These are phyloP conservation scores for Cuniculus paca DNA, from an alignment of 2,797 vertebrate genomes.

Conservation along the genomic window DNA sequence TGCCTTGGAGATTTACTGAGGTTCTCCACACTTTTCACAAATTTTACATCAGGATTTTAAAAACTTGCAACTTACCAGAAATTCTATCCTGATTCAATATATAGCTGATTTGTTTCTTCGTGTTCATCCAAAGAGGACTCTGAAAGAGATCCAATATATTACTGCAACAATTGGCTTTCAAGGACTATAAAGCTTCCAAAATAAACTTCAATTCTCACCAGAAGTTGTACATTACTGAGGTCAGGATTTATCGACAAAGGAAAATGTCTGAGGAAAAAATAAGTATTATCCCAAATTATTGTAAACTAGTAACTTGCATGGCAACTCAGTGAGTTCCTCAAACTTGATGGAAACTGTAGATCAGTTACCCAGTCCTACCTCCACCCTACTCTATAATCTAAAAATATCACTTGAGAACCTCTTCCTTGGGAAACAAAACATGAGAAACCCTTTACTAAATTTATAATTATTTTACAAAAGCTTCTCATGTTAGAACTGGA, in stretches of 20 bases:
- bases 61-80: not conserved
- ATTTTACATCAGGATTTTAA: slow-evolving; percentile 18
- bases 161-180: not conserved
- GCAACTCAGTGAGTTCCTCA: not conserved
- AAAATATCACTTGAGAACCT: not conserved
- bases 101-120: not conserved
- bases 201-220: slow-evolving; percentile 11
- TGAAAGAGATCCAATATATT: not conserved
- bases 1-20: not conserved
- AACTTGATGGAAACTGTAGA: not conserved
- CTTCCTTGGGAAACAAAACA: not conserved
- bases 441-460: not conserved
- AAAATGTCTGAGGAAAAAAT: not conserved
- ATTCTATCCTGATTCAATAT: not conserved
- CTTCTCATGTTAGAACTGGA: not conserved
- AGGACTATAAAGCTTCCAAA: slow-evolving; percentile 82
- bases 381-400: not conserved
- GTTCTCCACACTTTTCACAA: not conserved
- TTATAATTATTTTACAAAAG: not conserved
- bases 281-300: not conserved
- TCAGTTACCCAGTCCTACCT: not conserved
- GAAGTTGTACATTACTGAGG: not conserved
- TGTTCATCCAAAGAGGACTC: not conserved
- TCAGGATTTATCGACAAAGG: not conserved
- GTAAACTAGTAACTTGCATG: not conserved